Conservation (phyloP, 2,113 vertebrate species). For the Columba livia region DNA sequence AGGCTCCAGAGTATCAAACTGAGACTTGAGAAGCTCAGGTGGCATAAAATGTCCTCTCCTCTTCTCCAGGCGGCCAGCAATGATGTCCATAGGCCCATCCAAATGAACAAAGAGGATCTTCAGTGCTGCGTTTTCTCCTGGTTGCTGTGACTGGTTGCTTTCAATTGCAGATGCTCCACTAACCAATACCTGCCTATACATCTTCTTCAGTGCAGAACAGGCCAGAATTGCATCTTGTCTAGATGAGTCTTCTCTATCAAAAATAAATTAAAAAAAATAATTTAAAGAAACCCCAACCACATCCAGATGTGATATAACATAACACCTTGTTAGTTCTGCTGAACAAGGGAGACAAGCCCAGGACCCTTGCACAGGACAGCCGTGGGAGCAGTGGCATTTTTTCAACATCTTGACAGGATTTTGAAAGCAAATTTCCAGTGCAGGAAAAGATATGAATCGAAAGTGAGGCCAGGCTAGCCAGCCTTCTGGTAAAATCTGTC, state of each 20-base stretch:
- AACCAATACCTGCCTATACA: conserved; percentile 81
- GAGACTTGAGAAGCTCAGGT: conserved; percentile 81
- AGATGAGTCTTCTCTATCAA: conserved; percentile 72
- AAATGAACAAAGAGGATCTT: conserved; percentile 84
- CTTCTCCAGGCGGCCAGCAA: conserved; percentile 76
- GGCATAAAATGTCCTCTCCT: conserved; percentile 89
- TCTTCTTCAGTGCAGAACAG: conserved; percentile 89
- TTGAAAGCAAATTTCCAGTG: background rate
- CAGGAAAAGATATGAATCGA: background rate
- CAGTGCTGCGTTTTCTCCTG: background rate
- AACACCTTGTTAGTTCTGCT: background rate
- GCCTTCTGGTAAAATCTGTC: background rate
- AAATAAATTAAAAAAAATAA: background rate
- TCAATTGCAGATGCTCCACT: conserved; percentile 59
- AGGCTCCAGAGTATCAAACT: conserved; percentile 85
- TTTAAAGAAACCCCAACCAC: background rate
- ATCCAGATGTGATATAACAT: background rate
- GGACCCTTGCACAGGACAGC: background rate
- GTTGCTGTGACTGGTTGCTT: background rate
- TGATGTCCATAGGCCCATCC: conserved; percentile 77
- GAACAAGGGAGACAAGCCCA: background rate
- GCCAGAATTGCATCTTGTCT: conserved; percentile 76
- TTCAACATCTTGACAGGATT: background rate
- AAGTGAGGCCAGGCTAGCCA: background rate
- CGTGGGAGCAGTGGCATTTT: background rate